Percentiles rank a stretch among this genome's conserved stretches.
Evolutionary conservation across 2,797 vertebrate species (phyloP).

Genomic region (Ptychobarbus kaznakovi): DNA sequence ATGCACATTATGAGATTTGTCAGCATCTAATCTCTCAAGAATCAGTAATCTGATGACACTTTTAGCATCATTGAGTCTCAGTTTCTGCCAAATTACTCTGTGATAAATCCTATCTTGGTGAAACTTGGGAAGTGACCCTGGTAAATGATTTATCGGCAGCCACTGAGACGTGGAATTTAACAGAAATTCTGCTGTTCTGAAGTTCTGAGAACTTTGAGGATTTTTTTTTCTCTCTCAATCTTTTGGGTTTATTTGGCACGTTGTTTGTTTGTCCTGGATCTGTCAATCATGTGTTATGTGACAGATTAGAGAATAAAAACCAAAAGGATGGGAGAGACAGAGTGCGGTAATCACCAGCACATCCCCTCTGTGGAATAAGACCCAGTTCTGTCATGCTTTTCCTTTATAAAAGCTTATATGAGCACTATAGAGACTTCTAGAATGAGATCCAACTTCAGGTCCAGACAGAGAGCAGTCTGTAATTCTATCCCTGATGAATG

Average conservation of each 20-base stretch:
- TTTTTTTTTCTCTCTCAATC: constrained; percentile 28
- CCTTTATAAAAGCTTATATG: constrained; percentile 56
- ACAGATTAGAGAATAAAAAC: constrained; percentile 64
- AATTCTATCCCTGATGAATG: constrained; percentile 25
- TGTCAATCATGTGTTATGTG: constrained; percentile 60
- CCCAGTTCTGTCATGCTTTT: constrained; percentile 74
- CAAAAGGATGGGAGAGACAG: constrained; percentile 55
- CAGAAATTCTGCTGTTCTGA: constrained; percentile 15
- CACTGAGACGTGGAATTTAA: neutral
- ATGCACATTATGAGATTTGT: neutral
- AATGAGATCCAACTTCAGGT: constrained; percentile 54
- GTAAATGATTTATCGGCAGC: neutral
- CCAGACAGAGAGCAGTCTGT: constrained; percentile 46
- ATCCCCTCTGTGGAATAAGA: constrained; percentile 64
- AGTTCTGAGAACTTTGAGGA: constrained; percentile 36
- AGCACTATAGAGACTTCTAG: constrained; percentile 59
- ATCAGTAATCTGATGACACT: neutral
- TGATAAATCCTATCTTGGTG: neutral
- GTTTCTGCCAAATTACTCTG: constrained; percentile 5
- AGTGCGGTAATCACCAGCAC: constrained; percentile 61
- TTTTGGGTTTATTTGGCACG: constrained; percentile 56
- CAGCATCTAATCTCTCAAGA: neutral
- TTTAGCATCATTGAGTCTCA: neutral
- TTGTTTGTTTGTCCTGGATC: constrained; percentile 62
- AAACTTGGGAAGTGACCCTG: constrained; percentile 28